phyloP scores from a whole-genome alignment of 2,888 invertebrate species.

The Subacronicta megacephala region DNA sequence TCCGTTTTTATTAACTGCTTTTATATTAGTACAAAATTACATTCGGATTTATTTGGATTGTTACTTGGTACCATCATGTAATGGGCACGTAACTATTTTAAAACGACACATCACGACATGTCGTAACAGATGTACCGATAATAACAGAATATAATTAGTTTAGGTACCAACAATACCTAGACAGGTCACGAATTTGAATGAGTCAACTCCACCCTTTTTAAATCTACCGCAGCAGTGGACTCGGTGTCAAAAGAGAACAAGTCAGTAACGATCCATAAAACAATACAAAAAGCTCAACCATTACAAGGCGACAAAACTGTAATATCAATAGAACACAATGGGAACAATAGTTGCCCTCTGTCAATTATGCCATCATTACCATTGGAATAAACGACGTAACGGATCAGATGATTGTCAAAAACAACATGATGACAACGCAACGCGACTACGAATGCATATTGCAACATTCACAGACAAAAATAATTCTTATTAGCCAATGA shows the following conservation, averaged over 20 bases:
- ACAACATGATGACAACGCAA: slow-evolving; percentile 81
- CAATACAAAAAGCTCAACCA: slow-evolving; percentile 81
- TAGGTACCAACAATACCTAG: slow-evolving; percentile 59
- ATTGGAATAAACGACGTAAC: slow-evolving; percentile 87
- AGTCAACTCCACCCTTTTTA: slow-evolving; percentile 82
- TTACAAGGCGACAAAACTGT: slow-evolving; percentile 88
- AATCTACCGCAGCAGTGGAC: slow-evolving; percentile 73
- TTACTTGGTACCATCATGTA: slow-evolving; percentile 3
- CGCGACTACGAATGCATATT: slow-evolving; percentile 59
- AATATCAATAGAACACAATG: slow-evolving; percentile 87
- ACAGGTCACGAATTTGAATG: slow-evolving; percentile 70
- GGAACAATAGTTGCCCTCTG: slow-evolving; percentile 88
- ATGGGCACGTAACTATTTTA: slow-evolving; percentile 25
- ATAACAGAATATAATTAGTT: slow-evolving; percentile 45
- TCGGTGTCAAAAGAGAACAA: slow-evolving; percentile 73
- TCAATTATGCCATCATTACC: slow-evolving; percentile 89
- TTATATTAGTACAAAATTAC: slow-evolving; percentile 8
- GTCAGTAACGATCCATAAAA: slow-evolving; percentile 74
- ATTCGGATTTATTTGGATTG: slow-evolving; percentile 8
- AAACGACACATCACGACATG: slow-evolving; percentile 32
- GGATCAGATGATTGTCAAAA: slow-evolving; percentile 84
- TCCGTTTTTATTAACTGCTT: slow-evolving; percentile 16
- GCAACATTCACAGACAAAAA: slow-evolving; percentile 60
- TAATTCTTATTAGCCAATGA: slow-evolving; percentile 66
- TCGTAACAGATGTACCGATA: slow-evolving; percentile 27